Evolutionary conservation across 2,888 invertebrate genomes (phyloP).

Genomic region (Nyleta sp.): DNA sequence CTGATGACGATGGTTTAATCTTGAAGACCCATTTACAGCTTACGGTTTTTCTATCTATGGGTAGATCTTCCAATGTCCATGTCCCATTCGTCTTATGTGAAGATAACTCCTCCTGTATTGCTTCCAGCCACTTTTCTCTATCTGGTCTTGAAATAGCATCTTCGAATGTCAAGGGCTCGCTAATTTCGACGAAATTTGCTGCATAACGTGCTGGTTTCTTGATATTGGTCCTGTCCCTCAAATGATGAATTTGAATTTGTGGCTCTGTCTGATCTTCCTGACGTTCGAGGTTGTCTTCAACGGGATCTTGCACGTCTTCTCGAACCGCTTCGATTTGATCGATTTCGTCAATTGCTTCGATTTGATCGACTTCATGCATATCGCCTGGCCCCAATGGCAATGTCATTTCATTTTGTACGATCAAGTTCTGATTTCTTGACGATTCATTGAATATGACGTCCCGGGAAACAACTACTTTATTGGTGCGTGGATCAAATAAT

Average conservation of each 20-base stretch:
- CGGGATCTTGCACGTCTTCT: too few relatives aligned
- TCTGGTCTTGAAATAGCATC: constrained; percentile 1
- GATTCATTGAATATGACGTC: too few relatives aligned
- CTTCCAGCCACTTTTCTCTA: neutral
- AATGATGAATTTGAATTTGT: neutral
- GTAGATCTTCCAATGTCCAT: constrained; percentile 8
- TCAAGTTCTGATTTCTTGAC: too few relatives aligned
- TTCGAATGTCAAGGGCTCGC: constrained; percentile 10
- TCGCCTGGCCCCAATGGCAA: too few relatives aligned
- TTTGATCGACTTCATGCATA: too few relatives aligned
- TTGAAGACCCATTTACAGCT: constrained; percentile 31
- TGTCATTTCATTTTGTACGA: too few relatives aligned
- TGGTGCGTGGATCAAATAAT: too few relatives aligned
- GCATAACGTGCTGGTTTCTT: constrained; percentile 14
- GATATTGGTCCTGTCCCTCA: neutral
- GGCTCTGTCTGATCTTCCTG: too few relatives aligned
- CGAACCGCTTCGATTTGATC: too few relatives aligned
- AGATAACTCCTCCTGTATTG: constrained; percentile 13
- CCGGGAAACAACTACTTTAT: too few relatives aligned
- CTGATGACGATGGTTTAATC: neutral
- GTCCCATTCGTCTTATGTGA: constrained; percentile 17
- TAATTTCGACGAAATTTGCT: neutral
- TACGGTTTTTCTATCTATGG: neutral
- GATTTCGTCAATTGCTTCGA: too few relatives aligned
- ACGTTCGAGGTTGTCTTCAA: too few relatives aligned